Base-by-base conservation (phyloP, 1,140 invertebrate genomes). In the Drosophila varians region DNA sequence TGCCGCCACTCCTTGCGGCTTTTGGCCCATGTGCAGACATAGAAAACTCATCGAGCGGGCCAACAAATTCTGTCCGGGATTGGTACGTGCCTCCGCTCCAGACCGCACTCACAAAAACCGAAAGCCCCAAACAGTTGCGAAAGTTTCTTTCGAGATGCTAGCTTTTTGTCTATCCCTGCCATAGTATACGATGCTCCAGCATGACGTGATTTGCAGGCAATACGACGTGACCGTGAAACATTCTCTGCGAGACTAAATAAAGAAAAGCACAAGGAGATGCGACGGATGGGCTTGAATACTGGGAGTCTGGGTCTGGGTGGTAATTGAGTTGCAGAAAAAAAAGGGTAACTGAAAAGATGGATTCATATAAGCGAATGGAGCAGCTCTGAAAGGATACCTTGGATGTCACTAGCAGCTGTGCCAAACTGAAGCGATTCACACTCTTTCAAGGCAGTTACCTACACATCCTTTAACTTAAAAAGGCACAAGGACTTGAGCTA, bases 161-260 rank as follows among this genome's bases (percentile, higher is more conserved):
- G 7, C 49, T 40, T 51, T 28, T 61, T 45, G 40, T 38, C 36
- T 16, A 14, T 12, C 4, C 36, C 12, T 14, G 14, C 12, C 11
- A 38, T 38, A 31, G 28, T 11, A 16, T 38, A 14, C 36, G n/a
- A 38, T 56, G 54, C 46, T 55, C 47, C 48, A 47, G 42, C 40
- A 43, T 78, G 79, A 83, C 80, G 79, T 79, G 80, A 84, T 86
- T 84, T 84, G 72, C 71, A 68, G 76, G 57, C 51, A 72, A 64
- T 47, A 62, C 66, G 72, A 86, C 80, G 80, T 84, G 79, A 80
- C 79, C 79, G 66, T 86, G 80, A 84, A 83, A 84, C 74, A 43
- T 66, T 86, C 53, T 38, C 46, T 16, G 26, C 25, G 28, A 36
- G 51, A 46, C 68, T 55, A 38, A 72, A 76, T 54, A 21, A 55